Conservation (phyloP, 2,113 vertebrate genomes). For the Gopherus evgoodei region DNA sequence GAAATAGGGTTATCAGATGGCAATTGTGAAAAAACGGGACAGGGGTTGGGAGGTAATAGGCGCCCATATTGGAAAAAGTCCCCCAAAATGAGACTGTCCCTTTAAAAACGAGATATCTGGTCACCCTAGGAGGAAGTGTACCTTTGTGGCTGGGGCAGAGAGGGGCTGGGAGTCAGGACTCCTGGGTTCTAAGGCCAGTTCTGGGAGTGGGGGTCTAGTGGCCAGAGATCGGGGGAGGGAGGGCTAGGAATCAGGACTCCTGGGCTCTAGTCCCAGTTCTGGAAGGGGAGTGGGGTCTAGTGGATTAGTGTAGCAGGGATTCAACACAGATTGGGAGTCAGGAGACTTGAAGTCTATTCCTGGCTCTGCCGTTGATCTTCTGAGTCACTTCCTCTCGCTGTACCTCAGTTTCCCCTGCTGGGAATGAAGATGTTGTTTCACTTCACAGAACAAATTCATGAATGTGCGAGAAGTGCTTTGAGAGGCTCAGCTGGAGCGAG, state of each 20-base stretch:
- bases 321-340: too few relatives aligned
- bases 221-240: neutral
- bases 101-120: too few relatives aligned
- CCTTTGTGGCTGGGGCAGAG: neutral
- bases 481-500: neutral
- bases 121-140: neutral
- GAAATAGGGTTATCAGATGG: too few relatives aligned
- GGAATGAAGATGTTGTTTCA: neutral
- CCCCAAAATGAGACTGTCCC: too few relatives aligned
- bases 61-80: too few relatives aligned
- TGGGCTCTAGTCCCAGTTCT: neutral
- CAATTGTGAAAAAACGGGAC: too few relatives aligned
- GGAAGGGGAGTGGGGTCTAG: neutral
- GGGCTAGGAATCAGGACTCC: neutral
- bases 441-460: neutral
- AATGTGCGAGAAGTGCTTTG: neutral
- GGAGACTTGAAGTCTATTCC: neutral
- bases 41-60: too few relatives aligned
- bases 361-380: neutral
- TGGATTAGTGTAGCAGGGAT: neutral
- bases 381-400: neutral
- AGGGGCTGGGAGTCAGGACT: neutral
- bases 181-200: neutral
- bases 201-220: neutral
- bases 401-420: neutral